Evolutionary conservation across 2,888 invertebrate species (phyloP).

Genomic region (Pogonocherus hispidulus): DNA sequence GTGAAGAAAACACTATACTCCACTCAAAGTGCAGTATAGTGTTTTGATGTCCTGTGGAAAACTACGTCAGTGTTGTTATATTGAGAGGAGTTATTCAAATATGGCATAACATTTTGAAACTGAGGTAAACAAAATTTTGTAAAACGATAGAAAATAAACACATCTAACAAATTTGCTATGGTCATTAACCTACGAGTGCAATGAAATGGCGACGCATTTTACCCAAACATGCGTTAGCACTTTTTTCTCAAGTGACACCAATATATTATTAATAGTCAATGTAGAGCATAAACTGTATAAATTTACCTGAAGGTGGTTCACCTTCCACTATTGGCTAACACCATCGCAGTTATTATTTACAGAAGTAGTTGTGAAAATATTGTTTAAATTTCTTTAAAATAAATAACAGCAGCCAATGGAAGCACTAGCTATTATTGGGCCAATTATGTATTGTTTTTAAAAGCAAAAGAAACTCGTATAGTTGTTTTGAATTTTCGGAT

Average conservation of each 20-base stretch:
- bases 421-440: constrained; percentile 8
- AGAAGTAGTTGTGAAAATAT: constrained; percentile 50
- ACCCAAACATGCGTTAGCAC: constrained; percentile 58
- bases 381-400: constrained; percentile 40
- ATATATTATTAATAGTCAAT: constrained; percentile 45
- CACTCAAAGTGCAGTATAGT: too few relatives aligned
- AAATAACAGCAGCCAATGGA: constrained; percentile 29
- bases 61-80: too few relatives aligned
- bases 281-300: constrained; percentile 23
- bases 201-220: constrained; percentile 44
- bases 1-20: too few relatives aligned
- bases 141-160: too few relatives aligned
- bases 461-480: background rate
- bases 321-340: constrained; percentile 45
- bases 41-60: too few relatives aligned
- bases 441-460: constrained; percentile 17
- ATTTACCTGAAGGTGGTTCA: constrained; percentile 46
- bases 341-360: constrained; percentile 46
- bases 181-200: constrained; percentile 50
- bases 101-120: too few relatives aligned
- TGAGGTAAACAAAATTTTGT: too few relatives aligned
- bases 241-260: constrained; percentile 54
- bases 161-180: too few relatives aligned
- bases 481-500: constrained; percentile 12
- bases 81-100: too few relatives aligned